These are phyloP conservation scores for Ataeniobius toweri DNA, from an alignment of 2,797 vertebrate species.

Conservation along the genomic window DNA sequence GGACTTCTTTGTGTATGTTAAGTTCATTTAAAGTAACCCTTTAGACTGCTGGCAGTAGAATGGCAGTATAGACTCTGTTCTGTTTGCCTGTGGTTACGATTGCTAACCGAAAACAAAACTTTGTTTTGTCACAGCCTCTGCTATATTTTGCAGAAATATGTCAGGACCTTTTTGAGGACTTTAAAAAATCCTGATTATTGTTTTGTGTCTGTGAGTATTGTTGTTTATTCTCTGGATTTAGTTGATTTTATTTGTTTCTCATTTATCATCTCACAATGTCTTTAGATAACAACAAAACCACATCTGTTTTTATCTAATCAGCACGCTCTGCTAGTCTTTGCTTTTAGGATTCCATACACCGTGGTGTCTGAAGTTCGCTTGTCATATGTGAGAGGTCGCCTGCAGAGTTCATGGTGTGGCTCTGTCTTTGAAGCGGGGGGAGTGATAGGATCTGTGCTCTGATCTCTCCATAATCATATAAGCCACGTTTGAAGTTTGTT, in stretches of 20 bases:
- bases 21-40: no score
- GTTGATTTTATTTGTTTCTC: neutral
- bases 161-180: neutral
- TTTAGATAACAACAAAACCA: conserved; percentile 1
- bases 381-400: conserved; percentile 46
- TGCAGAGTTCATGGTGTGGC: conserved; percentile 47
- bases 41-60: no score
- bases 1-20: no score
- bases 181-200: neutral
- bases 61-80: no score
- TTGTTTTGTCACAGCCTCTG: neutral
- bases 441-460: conserved; percentile 71
- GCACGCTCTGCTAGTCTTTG: conserved; percentile 36
- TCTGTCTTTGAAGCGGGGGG: conserved; percentile 61
- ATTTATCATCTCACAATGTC: neutral
- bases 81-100: no score
- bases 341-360: conserved; percentile 23
- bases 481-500: conserved; percentile 75
- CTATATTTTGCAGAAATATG: neutral
- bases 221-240: neutral
- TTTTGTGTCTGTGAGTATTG: neutral
- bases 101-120: neutral
- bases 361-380: conserved; percentile 15
- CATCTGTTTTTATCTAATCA: conserved; percentile 53
- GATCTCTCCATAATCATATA: conserved; percentile 75